A percentile compares a stretch with the other conserved stretches of the same genome.
These are phyloP conservation scores for Gryllus longicercus DNA, from an alignment of 2,888 invertebrate genomes.

Conservation along the genomic window DNA sequence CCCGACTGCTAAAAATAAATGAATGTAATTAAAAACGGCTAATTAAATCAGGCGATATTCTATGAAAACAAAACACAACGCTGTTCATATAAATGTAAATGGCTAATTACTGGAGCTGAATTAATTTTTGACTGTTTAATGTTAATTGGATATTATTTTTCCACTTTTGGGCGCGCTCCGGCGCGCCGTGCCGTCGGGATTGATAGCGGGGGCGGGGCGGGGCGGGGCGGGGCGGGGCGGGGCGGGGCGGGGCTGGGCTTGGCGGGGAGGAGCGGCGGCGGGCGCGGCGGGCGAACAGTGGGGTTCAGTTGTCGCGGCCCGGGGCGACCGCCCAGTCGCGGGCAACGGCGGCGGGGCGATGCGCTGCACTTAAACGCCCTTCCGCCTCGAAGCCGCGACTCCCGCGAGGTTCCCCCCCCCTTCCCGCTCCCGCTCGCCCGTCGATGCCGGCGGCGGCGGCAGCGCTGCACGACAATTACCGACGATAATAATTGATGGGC, in stretches of 20 bases:
- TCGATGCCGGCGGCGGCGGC: neutral
- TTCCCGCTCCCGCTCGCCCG: no score
- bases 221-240: no score
- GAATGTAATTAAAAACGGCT: conserved; percentile 17
- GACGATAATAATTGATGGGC: conserved; percentile 8
- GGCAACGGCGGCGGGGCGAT: no score
- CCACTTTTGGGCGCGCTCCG: neutral
- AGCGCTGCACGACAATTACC: neutral
- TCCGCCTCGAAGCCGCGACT: no score
- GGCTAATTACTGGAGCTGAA: conserved; percentile 9
- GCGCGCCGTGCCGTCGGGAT: neutral
- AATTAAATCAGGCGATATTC: conserved; percentile 17
- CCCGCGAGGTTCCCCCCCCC: no score
- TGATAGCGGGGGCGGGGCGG: no score
- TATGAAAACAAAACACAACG: conserved; percentile 17
- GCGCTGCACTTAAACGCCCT: no score
- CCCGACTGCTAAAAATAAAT: neutral
- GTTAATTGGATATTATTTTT: conserved; percentile 17
- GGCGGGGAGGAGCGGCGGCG: no score
- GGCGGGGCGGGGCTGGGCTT: no score
- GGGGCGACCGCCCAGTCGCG: no score
- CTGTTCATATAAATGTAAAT: conserved; percentile 17
- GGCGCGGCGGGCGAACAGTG: no score
- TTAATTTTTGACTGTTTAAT: conserved; percentile 17
- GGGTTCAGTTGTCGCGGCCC: no score